Conservation (phyloP, 1,140 invertebrate species). For the Phymorhynchus buccinoides region DNA sequence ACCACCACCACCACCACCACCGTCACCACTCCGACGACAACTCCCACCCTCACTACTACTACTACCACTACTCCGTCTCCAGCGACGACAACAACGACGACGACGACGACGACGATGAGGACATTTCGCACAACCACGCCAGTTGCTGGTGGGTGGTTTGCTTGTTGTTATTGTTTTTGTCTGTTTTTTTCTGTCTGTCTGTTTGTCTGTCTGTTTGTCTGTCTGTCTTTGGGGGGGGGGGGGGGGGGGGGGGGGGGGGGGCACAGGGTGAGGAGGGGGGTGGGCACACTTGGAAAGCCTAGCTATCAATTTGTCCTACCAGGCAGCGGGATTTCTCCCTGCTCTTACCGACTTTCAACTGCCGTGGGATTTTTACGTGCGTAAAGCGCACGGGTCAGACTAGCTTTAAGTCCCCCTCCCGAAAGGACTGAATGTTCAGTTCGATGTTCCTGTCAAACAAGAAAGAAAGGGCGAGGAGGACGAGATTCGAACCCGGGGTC, state of each 20-base stretch:
- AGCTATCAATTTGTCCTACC: no score
- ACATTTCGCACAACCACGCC: not conserved
- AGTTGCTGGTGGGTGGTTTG: not conserved
- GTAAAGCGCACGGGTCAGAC: no score
- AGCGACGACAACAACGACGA: not conserved
- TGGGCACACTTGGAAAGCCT: no score
- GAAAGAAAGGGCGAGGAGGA: no score
- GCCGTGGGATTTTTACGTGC: no score
- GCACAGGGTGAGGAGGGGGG: not conserved
- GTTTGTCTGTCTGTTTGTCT: not conserved
- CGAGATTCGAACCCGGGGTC: no score
- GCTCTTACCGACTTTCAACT: no score
- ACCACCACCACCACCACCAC: not conserved
- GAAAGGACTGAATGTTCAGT: no score
- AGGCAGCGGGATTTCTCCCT: no score
- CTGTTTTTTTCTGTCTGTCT: not conserved
- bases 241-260: not conserved
- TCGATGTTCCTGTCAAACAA: no score
- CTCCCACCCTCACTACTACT: not conserved
- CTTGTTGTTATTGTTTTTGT: not conserved
- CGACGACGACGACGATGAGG: not conserved
- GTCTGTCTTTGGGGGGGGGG: not conserved
- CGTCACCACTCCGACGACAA: not conserved
- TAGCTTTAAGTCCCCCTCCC: no score
- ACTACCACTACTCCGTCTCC: not conserved